Percentiles rank a stretch among this genome's conserved stretches.
Conservation (phyloP, 92 coral and sea anemone genomes). For the Parazoanthus atlanticus region DNA sequence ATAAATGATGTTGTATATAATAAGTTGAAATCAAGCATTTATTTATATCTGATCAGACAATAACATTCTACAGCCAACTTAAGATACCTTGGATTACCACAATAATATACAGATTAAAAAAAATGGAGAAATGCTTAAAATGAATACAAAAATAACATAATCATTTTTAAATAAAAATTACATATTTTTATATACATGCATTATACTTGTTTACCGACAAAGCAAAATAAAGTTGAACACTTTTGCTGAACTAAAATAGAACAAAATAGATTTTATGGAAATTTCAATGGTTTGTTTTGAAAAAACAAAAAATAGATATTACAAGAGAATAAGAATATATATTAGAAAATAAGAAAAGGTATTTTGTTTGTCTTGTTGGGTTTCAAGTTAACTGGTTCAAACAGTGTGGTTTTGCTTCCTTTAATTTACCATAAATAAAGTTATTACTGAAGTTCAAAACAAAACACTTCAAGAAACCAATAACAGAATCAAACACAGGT, state of each 20-base stretch:
- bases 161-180: neutral
- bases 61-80: neutral
- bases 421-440: neutral
- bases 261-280: neutral
- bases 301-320: neutral
- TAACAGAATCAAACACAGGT: neutral
- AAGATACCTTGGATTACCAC: too few species aligned
- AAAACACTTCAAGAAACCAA: neutral
- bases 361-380: neutral
- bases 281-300: neutral
- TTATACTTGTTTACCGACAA: neutral
- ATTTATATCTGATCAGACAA: neutral
- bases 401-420: neutral
- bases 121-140: too few species aligned
- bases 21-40: too few species aligned
- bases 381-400: neutral
- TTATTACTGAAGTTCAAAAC: constrained; percentile 4
- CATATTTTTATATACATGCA: neutral
- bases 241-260: neutral
- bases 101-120: too few species aligned
- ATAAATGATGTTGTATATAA: neutral
- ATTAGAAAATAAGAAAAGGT: neutral
- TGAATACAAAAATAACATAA: too few species aligned
- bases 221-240: neutral
- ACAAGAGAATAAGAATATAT: neutral